These are phyloP conservation scores for Greenwoodochromis staneri DNA, from an alignment of 2,113 vertebrate genomes.

Conservation along the genomic window DNA sequence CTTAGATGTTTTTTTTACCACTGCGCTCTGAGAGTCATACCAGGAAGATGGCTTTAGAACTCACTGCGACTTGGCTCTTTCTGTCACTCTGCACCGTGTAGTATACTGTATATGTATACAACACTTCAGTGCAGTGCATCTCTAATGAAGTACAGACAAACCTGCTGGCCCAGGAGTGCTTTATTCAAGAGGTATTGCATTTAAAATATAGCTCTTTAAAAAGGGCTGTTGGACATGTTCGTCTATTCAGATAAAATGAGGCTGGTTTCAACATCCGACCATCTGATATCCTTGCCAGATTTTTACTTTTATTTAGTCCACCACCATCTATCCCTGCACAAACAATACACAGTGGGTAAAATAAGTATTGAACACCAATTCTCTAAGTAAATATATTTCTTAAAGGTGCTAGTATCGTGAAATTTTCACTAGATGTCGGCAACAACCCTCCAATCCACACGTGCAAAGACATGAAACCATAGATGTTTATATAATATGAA, in stretches of 20 bases:
- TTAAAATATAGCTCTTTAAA: background rate
- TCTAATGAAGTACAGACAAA: background rate
- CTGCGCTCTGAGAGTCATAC: background rate
- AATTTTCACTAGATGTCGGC: background rate
- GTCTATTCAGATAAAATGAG: background rate
- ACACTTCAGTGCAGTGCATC: too few relatives aligned
- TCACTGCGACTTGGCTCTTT: background rate
- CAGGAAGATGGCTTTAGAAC: background rate
- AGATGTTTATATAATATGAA: background rate
- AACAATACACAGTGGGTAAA: background rate
- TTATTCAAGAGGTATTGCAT: background rate
- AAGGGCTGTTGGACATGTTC: background rate
- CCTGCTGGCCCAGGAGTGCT: accelerated
- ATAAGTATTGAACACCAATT: background rate
- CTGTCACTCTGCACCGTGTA: background rate
- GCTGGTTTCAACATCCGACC: background rate
- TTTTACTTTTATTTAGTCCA: background rate
- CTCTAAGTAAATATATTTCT: background rate
- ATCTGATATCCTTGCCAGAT: accelerated
- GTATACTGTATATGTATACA: background rate
- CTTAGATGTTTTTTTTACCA: background rate
- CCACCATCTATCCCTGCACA: background rate
- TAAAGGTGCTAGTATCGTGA: background rate
- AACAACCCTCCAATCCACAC: accelerated
- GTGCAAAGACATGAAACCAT: background rate